Conservation (phyloP, 1,140 invertebrate species). For the Cryptotermes secundus region DNA sequence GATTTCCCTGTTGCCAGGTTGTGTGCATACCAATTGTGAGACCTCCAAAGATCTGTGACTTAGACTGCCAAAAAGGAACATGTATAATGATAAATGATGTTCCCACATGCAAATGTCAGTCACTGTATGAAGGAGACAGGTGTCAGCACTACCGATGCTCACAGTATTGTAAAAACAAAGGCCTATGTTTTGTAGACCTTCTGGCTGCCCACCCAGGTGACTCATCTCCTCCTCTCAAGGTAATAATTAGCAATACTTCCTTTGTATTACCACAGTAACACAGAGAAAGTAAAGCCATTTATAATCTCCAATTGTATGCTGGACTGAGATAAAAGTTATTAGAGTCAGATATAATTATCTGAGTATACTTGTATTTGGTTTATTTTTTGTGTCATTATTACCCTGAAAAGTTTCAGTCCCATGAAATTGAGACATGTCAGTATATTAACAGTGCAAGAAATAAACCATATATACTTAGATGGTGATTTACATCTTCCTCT, state of each 20-base stretch:
- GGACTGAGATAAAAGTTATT: too few species aligned
- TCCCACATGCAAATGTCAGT: slow-evolving; percentile 59
- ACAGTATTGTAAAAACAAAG: slow-evolving; percentile 63
- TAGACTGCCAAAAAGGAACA: slow-evolving; percentile 54
- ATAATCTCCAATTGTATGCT: too few species aligned
- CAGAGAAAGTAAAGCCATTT: too few species aligned
- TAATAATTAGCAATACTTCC: slow-evolving; percentile 31
- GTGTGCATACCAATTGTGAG: slow-evolving; percentile 35
- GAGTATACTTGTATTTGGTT: too few species aligned
- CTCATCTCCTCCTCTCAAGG: slow-evolving; percentile 42
- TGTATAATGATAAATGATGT: slow-evolving; percentile 53
- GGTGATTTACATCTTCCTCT: too few species aligned
- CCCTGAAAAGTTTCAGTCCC: too few species aligned
- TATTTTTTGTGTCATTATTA: too few species aligned
- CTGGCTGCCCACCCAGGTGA: slow-evolving; percentile 37
- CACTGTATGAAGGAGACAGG: slow-evolving; percentile 58
- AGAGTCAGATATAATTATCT: too few species aligned
- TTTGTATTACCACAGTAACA: neutral
- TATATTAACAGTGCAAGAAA: too few species aligned
- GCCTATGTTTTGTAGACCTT: slow-evolving; percentile 56
- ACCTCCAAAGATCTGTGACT: slow-evolving; percentile 43
- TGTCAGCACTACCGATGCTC: slow-evolving; percentile 67
- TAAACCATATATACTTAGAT: too few species aligned
- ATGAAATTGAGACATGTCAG: too few species aligned
- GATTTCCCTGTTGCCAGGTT: slow-evolving; percentile 25